Base-by-base conservation (phyloP, 2,113 vertebrate genomes). In the Hippopotamus amphibius region DNA sequence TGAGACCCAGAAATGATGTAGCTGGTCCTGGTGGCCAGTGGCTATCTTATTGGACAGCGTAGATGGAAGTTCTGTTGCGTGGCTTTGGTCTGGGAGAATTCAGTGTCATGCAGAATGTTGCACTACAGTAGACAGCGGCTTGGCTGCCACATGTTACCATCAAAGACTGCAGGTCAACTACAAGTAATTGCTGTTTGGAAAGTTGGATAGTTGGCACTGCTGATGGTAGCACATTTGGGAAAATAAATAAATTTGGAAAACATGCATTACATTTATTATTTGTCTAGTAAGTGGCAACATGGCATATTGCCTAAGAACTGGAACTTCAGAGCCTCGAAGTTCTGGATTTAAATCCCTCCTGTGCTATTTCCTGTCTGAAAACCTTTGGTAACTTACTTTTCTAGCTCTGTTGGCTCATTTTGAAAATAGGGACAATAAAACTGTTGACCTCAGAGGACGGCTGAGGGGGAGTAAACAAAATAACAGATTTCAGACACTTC, bases 101-200 rank as follows among this genome's bases (percentile, higher is more conserved):
- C 81, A 50, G 11, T 43, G 13, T 30, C 30, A 0, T 46, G 21
- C 16, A 30, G 28, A 82, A 3, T 21, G 26, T 30, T n/a, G 13
- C 17, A 7, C 2, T 17, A 0, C 15, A n/a, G 8, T 0, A 1
- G 46, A 30, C 21, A n/a, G 33, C 48, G n/a, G 37, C 30, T 8
- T 21, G 28, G 19, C 11, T 16, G 61, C 65, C 8, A 0, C 3
- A 21, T 63, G 0, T 71, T 14, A 9, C 3, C 1, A 2, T 76
- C 74, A 19, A 0, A 16, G 59, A 6, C 17, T n/a, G 6, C 13
- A 5, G 1, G 0, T 22, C 61, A n/a, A 1, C 8, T 22, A 50
- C 0, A 53, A 9, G 3, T 46, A 14, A 26, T 53, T 10, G 4
- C 13, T 37, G 2, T 53, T 66, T 43, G 16, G 68, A 50, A 77